Evolutionary conservation across 2,797 vertebrate genomes (phyloP).

Genomic region (Malacoctenus gilli): DNA sequence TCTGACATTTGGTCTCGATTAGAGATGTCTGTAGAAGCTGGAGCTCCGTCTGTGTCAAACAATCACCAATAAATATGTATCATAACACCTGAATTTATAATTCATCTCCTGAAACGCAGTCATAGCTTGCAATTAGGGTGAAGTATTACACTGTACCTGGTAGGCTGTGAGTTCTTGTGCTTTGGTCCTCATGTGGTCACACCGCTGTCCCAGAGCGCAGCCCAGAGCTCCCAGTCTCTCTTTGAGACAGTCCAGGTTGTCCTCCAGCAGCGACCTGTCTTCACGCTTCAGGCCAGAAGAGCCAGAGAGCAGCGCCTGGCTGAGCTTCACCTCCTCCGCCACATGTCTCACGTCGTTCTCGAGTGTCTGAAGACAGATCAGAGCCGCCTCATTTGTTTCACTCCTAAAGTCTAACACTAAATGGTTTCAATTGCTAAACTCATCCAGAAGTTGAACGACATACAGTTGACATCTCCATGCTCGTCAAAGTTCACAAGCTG

Average conservation of each 20-base stretch:
- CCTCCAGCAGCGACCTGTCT: constrained; percentile 85
- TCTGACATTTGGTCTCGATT: constrained; percentile 88
- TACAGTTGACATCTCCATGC: no score
- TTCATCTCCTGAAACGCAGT: no score
- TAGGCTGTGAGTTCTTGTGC: constrained; percentile 86
- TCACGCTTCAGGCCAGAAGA: constrained; percentile 78
- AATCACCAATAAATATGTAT: no score
- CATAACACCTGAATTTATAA: no score
- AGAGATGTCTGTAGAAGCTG: constrained; percentile 87
- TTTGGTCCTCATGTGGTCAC: constrained; percentile 86
- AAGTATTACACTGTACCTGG: constrained; percentile 79
- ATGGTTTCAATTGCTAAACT: no score
- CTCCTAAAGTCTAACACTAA: no score
- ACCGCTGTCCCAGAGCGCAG: constrained; percentile 82
- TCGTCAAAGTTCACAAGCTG: no score
- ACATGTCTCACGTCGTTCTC: constrained; percentile 88
- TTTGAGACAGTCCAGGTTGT: constrained; percentile 86
- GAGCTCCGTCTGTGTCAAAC: constrained; percentile 90
- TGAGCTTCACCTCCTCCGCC: constrained; percentile 89
- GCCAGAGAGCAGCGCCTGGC: constrained; percentile 83
- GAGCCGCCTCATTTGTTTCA: no score
- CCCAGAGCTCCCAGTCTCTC: constrained; percentile 85
- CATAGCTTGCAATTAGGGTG: background rate
- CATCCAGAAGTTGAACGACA: no score
- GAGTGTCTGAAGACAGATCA: constrained; percentile 82